These are phyloP conservation scores for Steromphala cineraria DNA, from an alignment of 2,888 invertebrate genomes.

Conservation along the genomic window DNA sequence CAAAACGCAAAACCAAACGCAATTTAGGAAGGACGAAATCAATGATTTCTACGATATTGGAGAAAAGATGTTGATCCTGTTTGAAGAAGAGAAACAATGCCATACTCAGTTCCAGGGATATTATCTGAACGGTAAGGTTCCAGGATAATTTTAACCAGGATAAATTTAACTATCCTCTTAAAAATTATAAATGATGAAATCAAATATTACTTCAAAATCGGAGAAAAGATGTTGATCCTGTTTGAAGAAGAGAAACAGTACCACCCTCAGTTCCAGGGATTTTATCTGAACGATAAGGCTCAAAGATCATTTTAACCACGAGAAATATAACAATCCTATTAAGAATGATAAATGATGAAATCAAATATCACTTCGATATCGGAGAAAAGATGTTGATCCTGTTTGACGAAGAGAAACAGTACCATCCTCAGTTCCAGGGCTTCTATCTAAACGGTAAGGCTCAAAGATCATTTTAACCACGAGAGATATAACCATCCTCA, in stretches of 20 bases:
- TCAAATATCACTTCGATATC: constrained; percentile 20
- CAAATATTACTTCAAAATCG: constrained; percentile 29
- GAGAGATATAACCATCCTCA: too few relatives aligned
- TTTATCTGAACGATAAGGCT: too few relatives aligned
- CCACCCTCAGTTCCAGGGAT: constrained; percentile 74
- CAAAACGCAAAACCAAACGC: too few relatives aligned
- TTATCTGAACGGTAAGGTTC: too few relatives aligned
- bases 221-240: constrained; percentile 56
- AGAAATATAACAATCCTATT: too few relatives aligned
- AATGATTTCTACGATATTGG: constrained; percentile 33
- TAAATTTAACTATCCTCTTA: too few relatives aligned
- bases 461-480: too few relatives aligned
- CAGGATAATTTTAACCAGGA: too few relatives aligned
- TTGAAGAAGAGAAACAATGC: constrained; percentile 61
- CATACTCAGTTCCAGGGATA: constrained; percentile 74
- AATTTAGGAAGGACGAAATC: constrained; percentile 26
- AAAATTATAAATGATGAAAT: constrained; percentile 26
- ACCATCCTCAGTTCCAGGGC: constrained; percentile 66
- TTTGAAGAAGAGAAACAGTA: constrained; percentile 65
- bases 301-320: too few relatives aligned
- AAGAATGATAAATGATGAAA: constrained; percentile 20
- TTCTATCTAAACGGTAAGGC: constrained; percentile 39
- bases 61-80: constrained; percentile 60
- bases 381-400: neutral
- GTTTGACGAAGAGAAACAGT: neutral